Base-by-base conservation (phyloP, 2,888 invertebrate species). In the Perdita meconis region DNA sequence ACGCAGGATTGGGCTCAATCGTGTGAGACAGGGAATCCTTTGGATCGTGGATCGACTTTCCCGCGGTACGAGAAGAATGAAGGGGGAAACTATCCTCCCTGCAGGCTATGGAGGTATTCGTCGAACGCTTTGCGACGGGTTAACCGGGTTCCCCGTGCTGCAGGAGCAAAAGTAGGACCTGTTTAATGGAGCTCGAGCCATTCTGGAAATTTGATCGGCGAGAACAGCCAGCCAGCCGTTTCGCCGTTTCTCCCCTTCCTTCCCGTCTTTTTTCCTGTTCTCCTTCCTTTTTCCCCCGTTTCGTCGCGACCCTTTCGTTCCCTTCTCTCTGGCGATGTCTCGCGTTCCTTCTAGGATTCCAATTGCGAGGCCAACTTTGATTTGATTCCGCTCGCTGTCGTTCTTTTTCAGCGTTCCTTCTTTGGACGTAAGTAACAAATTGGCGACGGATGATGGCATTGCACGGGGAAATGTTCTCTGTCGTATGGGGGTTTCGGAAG, bases 161-260 rank as follows among this genome's bases (percentile, higher is more conserved):
- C 75, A 78, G 84, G 77, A 79, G 78, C 57, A 75, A 79, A 86
- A 85, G 85, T 82, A 84, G 82, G 68, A 84, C 85, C 83, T 88
- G 89, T 88, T 90, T 88, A 90, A 89, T 87, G 87, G 89, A 89
- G 86, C 89, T 89, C 83, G 83, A 86, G 85, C 87, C 86, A 89
- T 89, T 89, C 85, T 86, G 80, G 86, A 89, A 90, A 90, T 89
- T 90, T 89, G 90, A 89, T 89, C 89, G 87, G 85, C 83, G 86
- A 87, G 88, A 89, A 88, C 84, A 88, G 87, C 80, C 82, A 86
- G 82, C 82, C 84, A 86, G 71, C 78, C 85, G 83, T 88, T 84
- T 82, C 82, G 79, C 76, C 87, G 8, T 61, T 55, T 40, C 42
- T 42, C 66, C 51, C 63, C 53, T 59, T 40, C 22, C 26, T 67